Percentiles rank a stretch among this genome's conserved stretches.
phyloP scores from a whole-genome alignment of 2,797 vertebrate genomes.

The Telmatherina bonti region DNA sequence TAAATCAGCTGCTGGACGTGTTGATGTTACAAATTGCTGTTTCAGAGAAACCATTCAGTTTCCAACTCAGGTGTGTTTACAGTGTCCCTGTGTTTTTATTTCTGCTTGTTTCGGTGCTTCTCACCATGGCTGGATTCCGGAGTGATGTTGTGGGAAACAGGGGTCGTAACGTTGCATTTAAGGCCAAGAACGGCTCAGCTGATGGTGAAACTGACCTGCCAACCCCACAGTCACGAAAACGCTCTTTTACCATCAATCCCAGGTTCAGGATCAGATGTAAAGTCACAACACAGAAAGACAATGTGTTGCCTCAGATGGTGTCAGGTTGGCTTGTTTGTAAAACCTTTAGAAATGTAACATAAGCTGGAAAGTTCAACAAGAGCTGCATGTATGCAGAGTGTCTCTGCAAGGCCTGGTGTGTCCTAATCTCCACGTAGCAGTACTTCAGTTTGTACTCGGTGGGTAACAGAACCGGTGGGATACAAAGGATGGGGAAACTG shows the following conservation, averaged over 20 bases:
- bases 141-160: background rate
- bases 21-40: background rate
- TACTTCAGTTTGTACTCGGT: no score
- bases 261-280: background rate
- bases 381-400: conserved; percentile 6
- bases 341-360: no score
- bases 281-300: background rate
- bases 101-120: background rate
- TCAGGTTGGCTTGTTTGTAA: no score
- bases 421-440: background rate
- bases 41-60: background rate
- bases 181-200: background rate
- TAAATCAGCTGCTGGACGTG: background rate
- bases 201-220: background rate
- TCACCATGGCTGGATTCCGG: background rate
- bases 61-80: background rate
- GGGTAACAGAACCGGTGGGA: no score
- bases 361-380: background rate
- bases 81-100: background rate
- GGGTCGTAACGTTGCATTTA: background rate
- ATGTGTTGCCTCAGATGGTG: no score
- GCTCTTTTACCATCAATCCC: background rate
- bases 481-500: no score
- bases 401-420: background rate
- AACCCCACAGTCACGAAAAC: background rate